A percentile compares a stretch with the other conserved stretches of the same genome.
These are phyloP conservation scores for Seladonia tumulorum DNA, from an alignment of 2,888 invertebrate genomes.

Conservation along the genomic window DNA sequence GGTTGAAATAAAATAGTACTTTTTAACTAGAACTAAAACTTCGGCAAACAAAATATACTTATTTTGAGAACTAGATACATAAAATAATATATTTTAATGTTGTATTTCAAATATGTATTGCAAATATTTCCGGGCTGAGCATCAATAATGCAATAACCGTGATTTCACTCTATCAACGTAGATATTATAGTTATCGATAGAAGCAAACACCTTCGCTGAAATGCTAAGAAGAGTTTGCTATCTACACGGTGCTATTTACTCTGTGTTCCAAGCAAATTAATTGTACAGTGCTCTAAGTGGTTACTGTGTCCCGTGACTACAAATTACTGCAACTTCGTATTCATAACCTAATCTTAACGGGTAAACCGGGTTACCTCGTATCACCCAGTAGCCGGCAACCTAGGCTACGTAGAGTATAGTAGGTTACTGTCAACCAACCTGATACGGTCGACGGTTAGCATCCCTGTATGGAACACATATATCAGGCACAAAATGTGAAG, in stretches of 20 bases:
- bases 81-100: too few species aligned
- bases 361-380: neutral
- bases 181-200: too few species aligned
- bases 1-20: too few species aligned
- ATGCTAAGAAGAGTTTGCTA: neutral
- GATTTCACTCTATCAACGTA: too few species aligned
- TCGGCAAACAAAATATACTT: too few species aligned
- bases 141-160: too few species aligned
- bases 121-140: too few species aligned
- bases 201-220: too few species aligned
- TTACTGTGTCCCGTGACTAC: neutral
- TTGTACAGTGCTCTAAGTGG: neutral
- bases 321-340: neutral
- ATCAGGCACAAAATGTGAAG: slow-evolving; percentile 41
- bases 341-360: neutral
- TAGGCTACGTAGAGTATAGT: neutral
- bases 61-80: too few species aligned
- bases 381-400: neutral
- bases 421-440: neutral
- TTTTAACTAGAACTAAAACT: too few species aligned
- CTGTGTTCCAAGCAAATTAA: neutral
- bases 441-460: neutral
- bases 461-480: neutral
- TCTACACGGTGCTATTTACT: too few species aligned
- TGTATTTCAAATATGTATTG: too few species aligned